Base-by-base conservation (phyloP, 2,888 invertebrate species). In the Girardia tigrina region DNA sequence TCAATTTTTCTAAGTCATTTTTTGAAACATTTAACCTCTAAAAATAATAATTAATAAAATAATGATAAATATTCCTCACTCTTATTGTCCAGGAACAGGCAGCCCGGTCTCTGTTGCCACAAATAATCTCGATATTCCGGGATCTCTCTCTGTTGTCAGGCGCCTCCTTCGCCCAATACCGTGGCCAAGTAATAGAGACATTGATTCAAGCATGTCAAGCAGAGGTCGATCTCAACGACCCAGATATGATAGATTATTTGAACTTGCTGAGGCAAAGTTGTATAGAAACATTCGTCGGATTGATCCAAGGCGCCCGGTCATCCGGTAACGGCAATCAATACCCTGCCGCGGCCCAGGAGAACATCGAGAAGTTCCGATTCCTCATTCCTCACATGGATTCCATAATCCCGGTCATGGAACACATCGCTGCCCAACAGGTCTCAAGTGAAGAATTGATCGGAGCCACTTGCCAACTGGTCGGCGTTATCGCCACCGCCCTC, bases 101-200 rank as follows among this genome's bases (percentile, higher is more conserved):
- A n/a, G n/a, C n/a, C n/a, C 90, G 94, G 70, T 90, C 90, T 73
- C 94, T 98, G 0, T 98, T 98, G 83, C 97, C 98, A 0, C 93
- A 94, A 83, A 95, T 98, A 79, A 86, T 99, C 76, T 91, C 94
- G 0, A 91, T 91, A 0, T 95, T 99, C 85, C 95, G 97, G 12
- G 98, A 99, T 84, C 91, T 99, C 79, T 95, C 94, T 0, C 87
- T 98, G 26, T 92, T 94, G 79, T 91, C 98, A 81, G 97, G 97
- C 1, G 87, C 89, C 0, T 90, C 91, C 80, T 98, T 98, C 85
- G 89, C 90, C 77, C 94, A 93, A 83, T 98, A 97, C 85, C 87
- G 95, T 78, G 90, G 90, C 78, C 88, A 90, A 70, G 91, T 92
- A 8, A 83, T 93, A 78, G 88, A 88, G 74, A 91, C 91, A 74